phyloP scores from a whole-genome alignment of 2,797 vertebrate species.

The Diplodus sargus region DNA sequence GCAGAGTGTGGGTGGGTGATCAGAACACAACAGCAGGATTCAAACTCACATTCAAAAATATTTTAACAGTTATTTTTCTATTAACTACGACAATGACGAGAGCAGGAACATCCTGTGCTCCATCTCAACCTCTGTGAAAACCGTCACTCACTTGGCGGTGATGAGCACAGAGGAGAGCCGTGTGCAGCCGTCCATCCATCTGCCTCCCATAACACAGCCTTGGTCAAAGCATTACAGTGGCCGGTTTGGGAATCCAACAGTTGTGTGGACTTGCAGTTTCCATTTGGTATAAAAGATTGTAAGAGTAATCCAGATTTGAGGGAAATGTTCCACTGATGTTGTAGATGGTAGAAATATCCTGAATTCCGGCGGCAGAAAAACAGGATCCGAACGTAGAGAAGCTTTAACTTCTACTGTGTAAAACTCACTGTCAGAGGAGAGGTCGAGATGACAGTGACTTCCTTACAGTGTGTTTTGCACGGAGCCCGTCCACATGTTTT shows the following conservation, averaged over 20 bases:
- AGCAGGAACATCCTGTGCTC: neutral
- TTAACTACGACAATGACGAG: neutral
- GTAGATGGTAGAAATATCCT: neutral
- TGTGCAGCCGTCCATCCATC: slow-evolving; percentile 20
- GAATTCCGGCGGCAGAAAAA: slow-evolving; percentile 13
- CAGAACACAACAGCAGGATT: neutral
- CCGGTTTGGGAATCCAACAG: neutral
- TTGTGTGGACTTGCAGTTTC: slow-evolving; percentile 6
- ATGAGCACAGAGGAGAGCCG: neutral
- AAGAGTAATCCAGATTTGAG: slow-evolving; percentile 18
- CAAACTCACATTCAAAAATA: neutral
- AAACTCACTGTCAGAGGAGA: slow-evolving; percentile 6
- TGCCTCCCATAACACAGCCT: slow-evolving; percentile 20
- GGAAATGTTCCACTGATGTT: neutral
- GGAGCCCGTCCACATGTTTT: slow-evolving; percentile 1
- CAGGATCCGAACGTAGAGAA: neutral
- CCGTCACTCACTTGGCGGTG: slow-evolving; percentile 49
- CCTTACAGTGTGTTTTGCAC: neutral
- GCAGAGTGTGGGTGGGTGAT: slow-evolving; percentile 6
- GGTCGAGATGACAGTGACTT: slow-evolving; percentile 17
- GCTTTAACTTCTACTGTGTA: neutral
- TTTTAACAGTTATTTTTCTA: neutral
- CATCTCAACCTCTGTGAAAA: slow-evolving; percentile 1
- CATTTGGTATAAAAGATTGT: slow-evolving; percentile 5
- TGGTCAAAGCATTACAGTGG: slow-evolving; percentile 10